Evolutionary conservation across 1,140 invertebrate species (phyloP).

Genomic region (Oryctes rhinoceros): DNA sequence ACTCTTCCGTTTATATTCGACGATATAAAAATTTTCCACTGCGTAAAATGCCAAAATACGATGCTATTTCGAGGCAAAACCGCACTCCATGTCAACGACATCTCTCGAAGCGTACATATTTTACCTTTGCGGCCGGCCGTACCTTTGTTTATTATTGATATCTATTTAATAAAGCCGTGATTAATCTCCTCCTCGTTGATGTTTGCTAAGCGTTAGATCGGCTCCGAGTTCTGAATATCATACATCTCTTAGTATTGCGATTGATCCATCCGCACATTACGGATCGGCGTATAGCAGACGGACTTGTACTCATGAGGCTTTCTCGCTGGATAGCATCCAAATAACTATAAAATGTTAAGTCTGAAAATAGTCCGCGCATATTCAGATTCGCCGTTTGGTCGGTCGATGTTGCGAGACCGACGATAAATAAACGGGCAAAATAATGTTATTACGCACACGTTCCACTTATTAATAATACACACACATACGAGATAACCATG

Average conservation of each 20-base stretch:
- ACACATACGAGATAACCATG: no score
- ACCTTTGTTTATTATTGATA: not conserved
- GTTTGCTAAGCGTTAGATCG: not conserved
- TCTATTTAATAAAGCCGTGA: not conserved
- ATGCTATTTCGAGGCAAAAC: not conserved
- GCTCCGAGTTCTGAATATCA: not conserved
- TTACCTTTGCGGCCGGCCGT: not conserved
- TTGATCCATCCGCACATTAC: not conserved
- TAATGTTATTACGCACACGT: not conserved
- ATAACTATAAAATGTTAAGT: constrained; percentile 19
- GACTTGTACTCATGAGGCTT: not conserved
- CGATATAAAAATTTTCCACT: not conserved
- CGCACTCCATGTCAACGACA: not conserved
- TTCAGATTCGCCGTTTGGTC: not conserved
- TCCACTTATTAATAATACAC: not conserved
- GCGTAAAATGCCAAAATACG: not conserved
- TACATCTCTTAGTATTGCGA: not conserved
- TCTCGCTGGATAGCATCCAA: not conserved
- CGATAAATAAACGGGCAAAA: not conserved
- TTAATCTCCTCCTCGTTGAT: not conserved
- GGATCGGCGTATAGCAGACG: not conserved
- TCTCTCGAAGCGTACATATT: not conserved
- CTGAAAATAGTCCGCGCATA: constrained; percentile 13
- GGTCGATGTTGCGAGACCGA: not conserved
- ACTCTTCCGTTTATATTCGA: no score